Percentiles rank a stretch among this genome's conserved stretches.
These are phyloP conservation scores for Drosophila limbata DNA, from an alignment of 2,888 invertebrate genomes.

Conservation along the genomic window DNA sequence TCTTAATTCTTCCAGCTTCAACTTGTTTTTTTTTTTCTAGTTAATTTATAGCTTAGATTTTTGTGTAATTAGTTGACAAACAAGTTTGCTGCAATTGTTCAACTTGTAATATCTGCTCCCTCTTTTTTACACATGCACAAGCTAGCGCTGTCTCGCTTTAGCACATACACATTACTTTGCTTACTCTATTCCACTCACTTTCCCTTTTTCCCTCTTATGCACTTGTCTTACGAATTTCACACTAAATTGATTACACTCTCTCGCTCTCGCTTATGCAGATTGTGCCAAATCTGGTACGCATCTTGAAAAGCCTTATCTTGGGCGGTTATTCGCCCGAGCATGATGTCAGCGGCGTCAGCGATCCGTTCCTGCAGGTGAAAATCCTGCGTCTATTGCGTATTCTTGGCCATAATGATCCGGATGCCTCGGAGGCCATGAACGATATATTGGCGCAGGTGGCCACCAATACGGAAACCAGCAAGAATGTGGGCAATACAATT, in stretches of 20 bases:
- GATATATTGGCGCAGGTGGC: conserved; percentile 99
- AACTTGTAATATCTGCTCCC: conserved; percentile 13
- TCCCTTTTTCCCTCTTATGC: conserved; percentile 8
- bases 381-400: conserved; percentile 97
- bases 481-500: conserved; percentile 99
- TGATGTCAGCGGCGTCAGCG: conserved; percentile 99
- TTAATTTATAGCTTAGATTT: conserved; percentile 11
- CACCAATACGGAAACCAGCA: conserved; percentile 99
- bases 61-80: conserved; percentile 11
- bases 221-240: neutral
- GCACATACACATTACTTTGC: conserved; percentile 19
- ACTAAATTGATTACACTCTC: conserved; percentile 2
- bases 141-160: conserved; percentile 37
- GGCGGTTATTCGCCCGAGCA: conserved; percentile 99
- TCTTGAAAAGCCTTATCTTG: conserved; percentile 98
- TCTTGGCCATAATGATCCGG: conserved; percentile 97
- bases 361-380: conserved; percentile 99
- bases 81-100: conserved; percentile 19
- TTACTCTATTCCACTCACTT: conserved; percentile 14
- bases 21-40: neutral
- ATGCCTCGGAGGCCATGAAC: conserved; percentile 99
- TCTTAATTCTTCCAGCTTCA: conserved; percentile 1
- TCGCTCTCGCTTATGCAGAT: conserved; percentile 88
- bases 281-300: conserved; percentile 98
- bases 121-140: conserved; percentile 32